A percentile compares a stretch with the other conserved stretches of the same genome.
Evolutionary conservation across 2,113 vertebrate species (phyloP).

Genomic region (Phrynosoma platyrhinos): DNA sequence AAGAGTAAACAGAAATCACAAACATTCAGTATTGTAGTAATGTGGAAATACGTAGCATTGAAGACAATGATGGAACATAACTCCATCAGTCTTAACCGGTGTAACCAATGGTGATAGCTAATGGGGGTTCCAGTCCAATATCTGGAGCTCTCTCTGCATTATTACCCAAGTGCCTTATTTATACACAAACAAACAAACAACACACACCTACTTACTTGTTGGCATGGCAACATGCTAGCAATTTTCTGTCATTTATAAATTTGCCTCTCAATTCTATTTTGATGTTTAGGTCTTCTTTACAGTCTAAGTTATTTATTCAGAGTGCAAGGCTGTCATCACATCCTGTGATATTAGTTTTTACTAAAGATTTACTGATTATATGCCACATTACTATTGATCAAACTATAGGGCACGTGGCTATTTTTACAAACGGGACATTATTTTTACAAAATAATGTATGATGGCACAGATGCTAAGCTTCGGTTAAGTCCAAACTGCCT

Average conservation of each 20-base stretch:
- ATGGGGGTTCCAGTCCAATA: no score
- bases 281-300: neutral
- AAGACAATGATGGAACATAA: no score
- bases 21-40: no score
- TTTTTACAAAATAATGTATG: neutral
- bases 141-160: no score
- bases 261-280: neutral
- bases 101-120: no score
- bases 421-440: neutral
- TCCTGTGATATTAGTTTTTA: neutral
- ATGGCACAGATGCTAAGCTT: neutral
- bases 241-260: neutral
- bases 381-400: neutral
- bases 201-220: neutral
- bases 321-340: neutral
- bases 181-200: neutral
- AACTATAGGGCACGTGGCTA: neutral
- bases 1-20: no score
- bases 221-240: neutral
- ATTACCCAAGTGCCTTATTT: neutral
- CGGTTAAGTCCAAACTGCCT: neutral
- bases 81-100: no score
- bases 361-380: neutral
- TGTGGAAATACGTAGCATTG: neutral
- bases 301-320: neutral